These are phyloP conservation scores for Phylloscopus collybita DNA, from an alignment of 2,797 vertebrate species.

Conservation along the genomic window DNA sequence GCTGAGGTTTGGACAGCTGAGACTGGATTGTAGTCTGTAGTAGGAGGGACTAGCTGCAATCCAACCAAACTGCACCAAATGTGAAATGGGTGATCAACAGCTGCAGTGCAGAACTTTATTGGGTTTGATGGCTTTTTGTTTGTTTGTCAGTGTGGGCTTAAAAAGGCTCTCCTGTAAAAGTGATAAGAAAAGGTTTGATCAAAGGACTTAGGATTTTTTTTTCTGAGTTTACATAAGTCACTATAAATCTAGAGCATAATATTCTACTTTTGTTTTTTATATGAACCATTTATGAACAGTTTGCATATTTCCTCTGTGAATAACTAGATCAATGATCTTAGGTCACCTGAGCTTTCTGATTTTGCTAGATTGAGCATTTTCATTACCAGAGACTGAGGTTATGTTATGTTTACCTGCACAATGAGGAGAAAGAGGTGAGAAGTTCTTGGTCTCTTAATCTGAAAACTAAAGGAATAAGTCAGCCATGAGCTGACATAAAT, in stretches of 20 bases:
- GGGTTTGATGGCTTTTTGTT: neutral
- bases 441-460: neutral
- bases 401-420: neutral
- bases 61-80: neutral
- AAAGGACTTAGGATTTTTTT: neutral
- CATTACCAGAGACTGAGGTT: neutral
- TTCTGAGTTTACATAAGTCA: neutral
- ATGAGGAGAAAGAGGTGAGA: neutral
- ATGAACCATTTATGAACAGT: neutral
- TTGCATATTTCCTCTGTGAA: neutral
- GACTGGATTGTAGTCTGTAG: neutral
- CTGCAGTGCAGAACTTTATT: neutral
- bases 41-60: neutral
- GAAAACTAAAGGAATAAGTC: neutral
- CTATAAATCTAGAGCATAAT: neutral
- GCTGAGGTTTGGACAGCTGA: neutral
- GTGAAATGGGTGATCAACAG: neutral
- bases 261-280: neutral
- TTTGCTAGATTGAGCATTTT: neutral
- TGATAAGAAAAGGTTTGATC: fast-evolving
- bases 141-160: neutral
- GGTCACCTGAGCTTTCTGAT: neutral
- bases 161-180: neutral
- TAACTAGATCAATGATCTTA: neutral
- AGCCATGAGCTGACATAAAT: neutral